Percentiles rank a stretch among this genome's conserved stretches.
phyloP scores from a whole-genome alignment of 1,140 invertebrate species.

The Drosophila fuyamai region DNA sequence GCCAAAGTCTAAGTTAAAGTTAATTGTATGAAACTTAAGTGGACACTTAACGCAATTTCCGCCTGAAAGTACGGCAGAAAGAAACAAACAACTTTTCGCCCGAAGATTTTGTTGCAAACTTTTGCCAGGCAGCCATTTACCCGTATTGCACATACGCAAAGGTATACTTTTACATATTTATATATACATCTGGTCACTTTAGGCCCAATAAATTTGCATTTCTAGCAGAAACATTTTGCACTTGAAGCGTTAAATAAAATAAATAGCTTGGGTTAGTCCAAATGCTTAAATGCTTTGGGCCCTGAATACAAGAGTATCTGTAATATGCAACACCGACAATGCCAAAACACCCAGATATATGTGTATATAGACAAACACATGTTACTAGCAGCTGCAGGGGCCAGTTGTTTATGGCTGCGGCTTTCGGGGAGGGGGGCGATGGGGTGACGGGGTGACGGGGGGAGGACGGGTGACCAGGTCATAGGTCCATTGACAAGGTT shows the following conservation, averaged over 20 bases:
- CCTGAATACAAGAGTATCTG: constrained; percentile 10
- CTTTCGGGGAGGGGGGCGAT: constrained; percentile 3
- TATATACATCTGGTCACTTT: constrained; percentile 1
- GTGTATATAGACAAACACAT: constrained; percentile 40
- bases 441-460: neutral
- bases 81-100: constrained; percentile 56
- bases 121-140: constrained; percentile 34
- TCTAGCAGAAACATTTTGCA: constrained; percentile 48
- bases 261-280: constrained; percentile 42
- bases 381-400: constrained; percentile 56
- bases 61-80: constrained; percentile 48
- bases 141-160: constrained; percentile 10
- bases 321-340: constrained; percentile 37
- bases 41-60: constrained; percentile 74
- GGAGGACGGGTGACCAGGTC: constrained; percentile 3
- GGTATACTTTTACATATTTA: neutral
- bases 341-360: constrained; percentile 18
- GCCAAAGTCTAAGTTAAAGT: constrained; percentile 67
- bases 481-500: constrained; percentile 51
- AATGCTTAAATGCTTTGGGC: constrained; percentile 57
- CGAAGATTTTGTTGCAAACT: constrained; percentile 55
- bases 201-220: constrained; percentile 49
- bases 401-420: constrained; percentile 59
- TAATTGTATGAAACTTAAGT: constrained; percentile 76
- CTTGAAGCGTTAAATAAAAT: constrained; percentile 58